phyloP scores from a whole-genome alignment of 92 coral and sea anemone species.

The Porites divaricata region DNA sequence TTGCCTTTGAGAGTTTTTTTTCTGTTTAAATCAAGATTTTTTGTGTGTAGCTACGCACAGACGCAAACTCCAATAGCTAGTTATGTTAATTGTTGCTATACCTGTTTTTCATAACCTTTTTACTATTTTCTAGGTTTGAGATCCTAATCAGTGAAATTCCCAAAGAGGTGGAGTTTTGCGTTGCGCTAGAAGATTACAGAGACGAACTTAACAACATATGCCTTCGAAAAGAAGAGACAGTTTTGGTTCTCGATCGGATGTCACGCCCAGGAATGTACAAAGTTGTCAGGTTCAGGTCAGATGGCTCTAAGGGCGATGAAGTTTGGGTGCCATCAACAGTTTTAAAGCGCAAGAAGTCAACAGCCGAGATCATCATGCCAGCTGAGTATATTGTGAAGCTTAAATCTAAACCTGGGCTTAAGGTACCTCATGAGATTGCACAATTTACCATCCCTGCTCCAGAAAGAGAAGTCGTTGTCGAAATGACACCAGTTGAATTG shows the following conservation, averaged over 20 bases:
- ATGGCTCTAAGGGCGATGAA: conserved; percentile 86
- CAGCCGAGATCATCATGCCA: conserved; percentile 75
- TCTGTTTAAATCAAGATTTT: too few relatives aligned
- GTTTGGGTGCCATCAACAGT: conserved; percentile 83
- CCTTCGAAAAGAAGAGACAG: conserved; percentile 78
- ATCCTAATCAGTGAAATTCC: conserved; percentile 72
- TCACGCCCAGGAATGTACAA: conserved; percentile 87
- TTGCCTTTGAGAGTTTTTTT: too few relatives aligned
- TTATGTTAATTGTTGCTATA: too few relatives aligned
- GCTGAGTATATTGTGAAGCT: conserved; percentile 53
- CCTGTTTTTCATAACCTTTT: background rate
- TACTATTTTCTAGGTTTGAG: conserved; percentile 59
- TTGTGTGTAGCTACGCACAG: background rate
- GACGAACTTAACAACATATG: conserved; percentile 82
- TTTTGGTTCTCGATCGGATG: conserved; percentile 75
- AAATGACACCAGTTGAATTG: conserved; percentile 18
- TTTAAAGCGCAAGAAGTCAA: conserved; percentile 76
- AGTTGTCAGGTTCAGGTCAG: conserved; percentile 73
- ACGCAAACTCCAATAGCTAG: background rate
- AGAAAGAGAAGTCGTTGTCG: conserved; percentile 21
- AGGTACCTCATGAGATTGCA: conserved; percentile 3
- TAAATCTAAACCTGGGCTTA: conserved; percentile 29
- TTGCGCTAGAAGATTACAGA: conserved; percentile 76
- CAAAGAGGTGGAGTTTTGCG: conserved; percentile 77
- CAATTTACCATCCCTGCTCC: conserved; percentile 28